Percentiles rank a stretch among this genome's conserved stretches.
Conservation (phyloP, 2,797 vertebrate species). For the Eleutherodactylus coqui region DNA sequence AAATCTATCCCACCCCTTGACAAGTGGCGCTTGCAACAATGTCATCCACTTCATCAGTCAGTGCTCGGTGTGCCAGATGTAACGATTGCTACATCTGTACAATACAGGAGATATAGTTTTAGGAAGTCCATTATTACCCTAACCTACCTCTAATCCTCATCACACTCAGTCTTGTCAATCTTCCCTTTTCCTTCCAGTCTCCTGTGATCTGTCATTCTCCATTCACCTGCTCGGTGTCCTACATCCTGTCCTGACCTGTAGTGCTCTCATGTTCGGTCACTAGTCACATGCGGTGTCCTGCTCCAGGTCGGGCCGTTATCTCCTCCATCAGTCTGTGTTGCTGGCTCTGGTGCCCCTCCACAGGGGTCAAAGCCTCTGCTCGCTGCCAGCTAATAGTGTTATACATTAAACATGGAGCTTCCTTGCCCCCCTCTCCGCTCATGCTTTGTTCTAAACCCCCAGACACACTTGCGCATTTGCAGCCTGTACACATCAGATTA, state of each 20-base stretch:
- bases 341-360: conserved; percentile 74
- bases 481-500: conserved; percentile 86
- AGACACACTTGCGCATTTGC: conserved; percentile 78
- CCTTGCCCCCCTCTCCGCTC: conserved; percentile 72
- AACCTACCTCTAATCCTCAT: too few relatives aligned
- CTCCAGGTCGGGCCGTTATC: conserved; percentile 66
- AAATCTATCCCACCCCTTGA: too few relatives aligned
- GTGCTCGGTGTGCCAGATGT: too few relatives aligned
- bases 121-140: neutral
- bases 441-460: conserved; percentile 77
- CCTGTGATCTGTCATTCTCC: too few relatives aligned
- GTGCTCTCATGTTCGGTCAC: conserved; percentile 50
- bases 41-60: too few relatives aligned
- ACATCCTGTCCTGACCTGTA: conserved; percentile 66
- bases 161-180: neutral
- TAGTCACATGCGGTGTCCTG: conserved; percentile 56
- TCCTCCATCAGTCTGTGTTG: conserved; percentile 79
- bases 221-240: conserved; percentile 64
- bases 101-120: neutral
- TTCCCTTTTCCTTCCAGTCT: neutral
- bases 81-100: too few relatives aligned
- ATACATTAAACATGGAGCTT: conserved; percentile 84
- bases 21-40: too few relatives aligned
- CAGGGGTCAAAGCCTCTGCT: conserved; percentile 81
- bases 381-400: conserved; percentile 91